These are phyloP conservation scores for Coranthus polyacanthus DNA, from an alignment of 2,797 vertebrate species.

Conservation along the genomic window DNA sequence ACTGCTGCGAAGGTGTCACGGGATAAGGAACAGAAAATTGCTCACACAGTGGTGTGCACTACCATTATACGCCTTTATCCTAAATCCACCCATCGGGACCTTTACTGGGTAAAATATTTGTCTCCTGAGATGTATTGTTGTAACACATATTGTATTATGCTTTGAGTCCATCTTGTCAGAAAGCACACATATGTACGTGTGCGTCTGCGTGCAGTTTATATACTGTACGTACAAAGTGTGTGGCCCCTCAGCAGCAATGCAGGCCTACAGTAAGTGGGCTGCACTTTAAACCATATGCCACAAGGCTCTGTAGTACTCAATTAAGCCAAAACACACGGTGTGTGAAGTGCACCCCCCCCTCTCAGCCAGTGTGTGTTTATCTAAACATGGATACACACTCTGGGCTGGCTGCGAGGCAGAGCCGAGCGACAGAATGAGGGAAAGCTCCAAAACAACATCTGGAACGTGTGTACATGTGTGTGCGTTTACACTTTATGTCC, in stretches of 20 bases:
- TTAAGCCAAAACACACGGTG: slow-evolving; percentile 61
- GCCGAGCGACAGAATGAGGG: slow-evolving; percentile 46
- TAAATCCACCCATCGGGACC: slow-evolving; percentile 18
- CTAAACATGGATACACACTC: slow-evolving; percentile 70
- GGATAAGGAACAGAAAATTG: slow-evolving; percentile 64
- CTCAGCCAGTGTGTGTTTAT: slow-evolving; percentile 67
- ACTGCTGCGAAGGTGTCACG: slow-evolving; percentile 62
- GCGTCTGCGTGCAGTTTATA: not conserved
- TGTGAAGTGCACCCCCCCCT: slow-evolving; percentile 57
- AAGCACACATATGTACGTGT: slow-evolving; percentile 3
- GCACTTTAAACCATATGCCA: slow-evolving; percentile 60
- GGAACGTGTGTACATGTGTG: slow-evolving; percentile 38
- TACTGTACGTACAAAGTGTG: slow-evolving; percentile 39
- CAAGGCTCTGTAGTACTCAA: slow-evolving; percentile 56
- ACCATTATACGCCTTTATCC: not conserved
- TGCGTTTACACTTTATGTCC: slow-evolving; percentile 23
- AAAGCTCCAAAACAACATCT: slow-evolving; percentile 76
- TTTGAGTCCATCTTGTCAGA: slow-evolving; percentile 7
- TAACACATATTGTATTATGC: slow-evolving; percentile 28
- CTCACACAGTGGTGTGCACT: not conserved
- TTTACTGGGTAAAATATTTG: slow-evolving; percentile 13
- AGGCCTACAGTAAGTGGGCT: slow-evolving; percentile 28
- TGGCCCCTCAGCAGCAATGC: slow-evolving; percentile 29
- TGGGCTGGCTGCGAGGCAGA: slow-evolving; percentile 42
- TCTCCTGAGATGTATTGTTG: slow-evolving; percentile 23